Evolutionary conservation across 2,888 invertebrate genomes (phyloP).

Genomic region (Hirudinaria manillensis): DNA sequence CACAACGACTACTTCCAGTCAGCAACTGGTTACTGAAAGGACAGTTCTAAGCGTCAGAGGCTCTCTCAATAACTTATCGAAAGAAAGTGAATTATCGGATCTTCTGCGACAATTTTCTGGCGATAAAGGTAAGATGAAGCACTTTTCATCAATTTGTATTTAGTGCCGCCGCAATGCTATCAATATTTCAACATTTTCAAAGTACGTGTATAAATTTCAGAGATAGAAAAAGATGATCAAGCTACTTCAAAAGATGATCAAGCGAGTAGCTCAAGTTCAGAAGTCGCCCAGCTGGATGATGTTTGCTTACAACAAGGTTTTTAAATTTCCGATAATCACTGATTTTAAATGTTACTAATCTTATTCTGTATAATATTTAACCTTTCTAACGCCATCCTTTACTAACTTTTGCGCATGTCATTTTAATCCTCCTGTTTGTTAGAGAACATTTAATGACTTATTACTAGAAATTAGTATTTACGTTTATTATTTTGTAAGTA

Average conservation of each 20-base stretch:
- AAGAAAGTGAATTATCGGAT: constrained; percentile 30
- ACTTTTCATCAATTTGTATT: background rate
- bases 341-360: background rate
- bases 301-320: constrained; percentile 44
- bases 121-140: constrained; percentile 1
- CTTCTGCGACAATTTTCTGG: constrained; percentile 26
- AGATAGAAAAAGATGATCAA: constrained; percentile 17
- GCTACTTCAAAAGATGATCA: constrained; percentile 40
- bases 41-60: constrained; percentile 32
- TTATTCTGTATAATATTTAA: background rate
- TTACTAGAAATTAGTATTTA: background rate
- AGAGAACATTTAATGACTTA: background rate
- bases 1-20: constrained; percentile 38
- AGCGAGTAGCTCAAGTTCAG: constrained; percentile 47
- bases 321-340: constrained; percentile 17
- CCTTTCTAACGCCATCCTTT: no score
- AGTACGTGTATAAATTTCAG: background rate
- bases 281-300: constrained; percentile 48
- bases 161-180: background rate
- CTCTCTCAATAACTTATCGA: constrained; percentile 24
- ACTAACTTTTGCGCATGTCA: background rate
- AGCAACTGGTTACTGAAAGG: constrained; percentile 39
- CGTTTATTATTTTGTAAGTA: background rate
- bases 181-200: background rate
- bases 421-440: background rate